Base-by-base conservation (phyloP, 2,113 vertebrate species). In the Cyanoderma ruficeps region DNA sequence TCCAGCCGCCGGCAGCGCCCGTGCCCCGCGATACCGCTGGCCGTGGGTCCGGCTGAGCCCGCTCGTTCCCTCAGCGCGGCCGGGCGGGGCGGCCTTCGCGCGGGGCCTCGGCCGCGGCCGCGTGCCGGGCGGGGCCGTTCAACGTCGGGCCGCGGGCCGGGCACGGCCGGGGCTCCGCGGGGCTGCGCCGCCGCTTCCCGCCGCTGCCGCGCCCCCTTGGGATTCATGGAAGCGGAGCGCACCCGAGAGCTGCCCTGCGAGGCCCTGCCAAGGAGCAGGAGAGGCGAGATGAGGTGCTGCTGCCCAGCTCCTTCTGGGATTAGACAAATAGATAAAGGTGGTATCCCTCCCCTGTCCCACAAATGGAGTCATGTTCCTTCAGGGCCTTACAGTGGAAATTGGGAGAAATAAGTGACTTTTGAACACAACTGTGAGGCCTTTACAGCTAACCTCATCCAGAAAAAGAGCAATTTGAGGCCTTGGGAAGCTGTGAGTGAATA, bases 301-400 rank as follows among this genome's bases (percentile, higher is more conserved):
- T 3, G 8, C 35, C 33, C 52, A 2, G 19, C 39, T 30, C 8
- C 11, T 8, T 41, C 52, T 9, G 11, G 21, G 20, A n/a, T 13
- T 50, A 3, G n/a, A n/a, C 4, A 10, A 42, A 4, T 3, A 4
- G 31, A 15, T 42, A 12, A 52, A 3, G 47, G 27, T 8, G 24
- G 13, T 60, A 46, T 27, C n/a, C 14, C 13, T 9, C 0, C 24
- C 37, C 6, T 1, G 2, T 6, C 24, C 21, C 16, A 1, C 8
- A 6, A 7, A 23, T 15, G 3, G 3, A 10, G 15, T 28, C 10
- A 0, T 11, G 27, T 22, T 37, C 46, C 0, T 0, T 47, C 24
- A 50, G 21, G 17, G 22, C 20, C 14, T 74, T 30, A 33, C 23
- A 30, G 27, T 22, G 23, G 53, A 46, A 81, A 65, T 1, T 1